phyloP scores from a whole-genome alignment of 2,888 invertebrate species.

The Lottia gigantea region DNA sequence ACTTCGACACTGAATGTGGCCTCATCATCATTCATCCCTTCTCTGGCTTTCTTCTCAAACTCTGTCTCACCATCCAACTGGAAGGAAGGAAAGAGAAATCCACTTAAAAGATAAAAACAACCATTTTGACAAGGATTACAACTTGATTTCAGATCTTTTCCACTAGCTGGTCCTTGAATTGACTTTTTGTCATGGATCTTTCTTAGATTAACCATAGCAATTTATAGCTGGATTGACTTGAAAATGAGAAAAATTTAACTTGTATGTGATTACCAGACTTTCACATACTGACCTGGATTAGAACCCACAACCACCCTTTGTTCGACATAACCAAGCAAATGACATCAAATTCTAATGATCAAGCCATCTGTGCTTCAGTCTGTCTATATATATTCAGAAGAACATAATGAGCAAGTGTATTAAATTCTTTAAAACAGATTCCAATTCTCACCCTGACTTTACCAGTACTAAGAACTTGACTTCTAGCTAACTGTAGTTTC shows the following conservation, averaged over 20 bases:
- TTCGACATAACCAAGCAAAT: too few relatives aligned
- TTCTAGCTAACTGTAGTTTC: slow-evolving; percentile 79
- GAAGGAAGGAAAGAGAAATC: slow-evolving; percentile 9
- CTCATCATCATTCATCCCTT: slow-evolving; percentile 81
- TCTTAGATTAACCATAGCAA: too few relatives aligned
- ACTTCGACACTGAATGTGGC: slow-evolving; percentile 90
- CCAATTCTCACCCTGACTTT: slow-evolving; percentile 69
- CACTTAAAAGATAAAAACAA: neutral
- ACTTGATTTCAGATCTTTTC: too few relatives aligned
- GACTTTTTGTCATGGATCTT: neutral
- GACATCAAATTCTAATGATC: too few relatives aligned
- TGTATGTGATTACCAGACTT: too few relatives aligned
- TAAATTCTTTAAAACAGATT: too few relatives aligned
- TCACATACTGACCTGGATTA: too few relatives aligned
- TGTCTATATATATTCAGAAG: too few relatives aligned
- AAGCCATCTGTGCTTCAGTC: too few relatives aligned
- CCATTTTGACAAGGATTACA: too few relatives aligned
- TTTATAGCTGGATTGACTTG: neutral
- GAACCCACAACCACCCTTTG: too few relatives aligned
- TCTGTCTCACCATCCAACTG: slow-evolving; percentile 75
- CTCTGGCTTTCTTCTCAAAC: slow-evolving; percentile 83
- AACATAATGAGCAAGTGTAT: too few relatives aligned
- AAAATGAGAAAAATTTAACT: neutral
- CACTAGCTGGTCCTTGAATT: neutral
- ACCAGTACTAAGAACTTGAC: slow-evolving; percentile 71